Percentiles rank a stretch among this genome's conserved stretches.
Evolutionary conservation across 2,797 vertebrate genomes (phyloP).

Genomic region (Gila robusta): DNA sequence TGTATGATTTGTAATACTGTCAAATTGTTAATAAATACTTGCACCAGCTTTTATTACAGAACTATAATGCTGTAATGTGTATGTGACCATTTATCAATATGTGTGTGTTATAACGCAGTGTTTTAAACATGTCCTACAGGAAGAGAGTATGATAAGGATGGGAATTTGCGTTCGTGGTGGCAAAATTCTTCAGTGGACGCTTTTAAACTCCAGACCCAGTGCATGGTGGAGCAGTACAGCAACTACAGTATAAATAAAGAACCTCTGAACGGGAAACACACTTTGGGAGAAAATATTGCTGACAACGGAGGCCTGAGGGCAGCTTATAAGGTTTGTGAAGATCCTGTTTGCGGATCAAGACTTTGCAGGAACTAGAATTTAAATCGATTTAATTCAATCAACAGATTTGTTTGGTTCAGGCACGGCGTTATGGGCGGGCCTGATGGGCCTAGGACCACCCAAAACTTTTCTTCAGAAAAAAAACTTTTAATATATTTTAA

Average conservation of each 20-base stretch:
- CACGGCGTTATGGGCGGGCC: too few species aligned
- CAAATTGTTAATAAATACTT: neutral
- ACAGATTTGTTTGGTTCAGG: conserved; percentile 8
- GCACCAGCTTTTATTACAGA: neutral
- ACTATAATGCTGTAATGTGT: neutral
- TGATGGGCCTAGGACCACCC: too few species aligned
- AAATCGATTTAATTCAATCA: conserved; percentile 35
- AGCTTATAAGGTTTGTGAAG: conserved; percentile 86
- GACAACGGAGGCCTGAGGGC: conserved; percentile 97
- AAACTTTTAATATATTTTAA: too few species aligned
- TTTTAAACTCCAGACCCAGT: conserved; percentile 93
- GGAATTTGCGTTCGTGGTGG: conserved; percentile 98
- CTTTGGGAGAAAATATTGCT: conserved; percentile 95
- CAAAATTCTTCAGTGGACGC: conserved; percentile 95
- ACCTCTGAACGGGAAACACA: conserved; percentile 90
- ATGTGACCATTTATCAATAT: neutral
- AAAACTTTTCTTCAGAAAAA: too few species aligned
- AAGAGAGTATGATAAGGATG: conserved; percentile 94
- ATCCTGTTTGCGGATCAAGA: conserved; percentile 17
- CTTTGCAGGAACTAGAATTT: neutral
- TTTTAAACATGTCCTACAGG: conserved; percentile 76
- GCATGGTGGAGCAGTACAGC: conserved; percentile 94
- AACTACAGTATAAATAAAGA: conserved; percentile 93
- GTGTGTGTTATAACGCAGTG: conserved; percentile 10
- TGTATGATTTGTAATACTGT: neutral